phyloP scores from a whole-genome alignment of 2,113 vertebrate genomes.

The Neogobius melanostomus region DNA sequence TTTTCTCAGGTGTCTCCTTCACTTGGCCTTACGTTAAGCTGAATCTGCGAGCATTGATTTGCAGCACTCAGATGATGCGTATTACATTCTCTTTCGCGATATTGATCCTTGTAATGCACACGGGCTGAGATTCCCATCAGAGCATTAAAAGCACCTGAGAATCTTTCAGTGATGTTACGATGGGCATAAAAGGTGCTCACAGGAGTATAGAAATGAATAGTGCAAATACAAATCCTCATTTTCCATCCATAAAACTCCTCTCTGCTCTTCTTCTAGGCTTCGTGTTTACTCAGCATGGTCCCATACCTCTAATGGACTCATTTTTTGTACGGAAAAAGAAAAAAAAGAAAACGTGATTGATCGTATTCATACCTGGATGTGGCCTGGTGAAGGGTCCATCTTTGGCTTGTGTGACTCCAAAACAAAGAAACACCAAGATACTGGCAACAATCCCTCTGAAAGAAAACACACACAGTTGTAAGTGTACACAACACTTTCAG shows the following conservation, averaged over 20 bases:
- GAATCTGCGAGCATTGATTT: constrained; percentile 4
- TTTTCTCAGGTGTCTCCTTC: constrained; percentile 11
- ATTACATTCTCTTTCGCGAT: constrained; percentile 9
- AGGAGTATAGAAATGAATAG: not conserved
- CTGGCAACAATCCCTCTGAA: constrained; percentile 94
- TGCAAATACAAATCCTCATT: not conserved
- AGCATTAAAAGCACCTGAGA: not conserved
- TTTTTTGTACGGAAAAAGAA: too few species aligned
- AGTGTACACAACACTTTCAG: too few species aligned
- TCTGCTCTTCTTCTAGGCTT: too few species aligned
- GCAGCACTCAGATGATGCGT: constrained; percentile 22
- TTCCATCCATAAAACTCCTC: too few species aligned
- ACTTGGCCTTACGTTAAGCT: constrained; percentile 12
- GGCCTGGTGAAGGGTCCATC: constrained; percentile 97
- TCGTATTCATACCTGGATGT: constrained; percentile 87
- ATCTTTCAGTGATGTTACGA: not conserved
- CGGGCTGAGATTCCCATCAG: not conserved
- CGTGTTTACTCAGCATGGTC: too few species aligned
- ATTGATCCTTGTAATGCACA: constrained; percentile 15
- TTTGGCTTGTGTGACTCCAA: constrained; percentile 98
- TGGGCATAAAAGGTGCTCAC: not conserved
- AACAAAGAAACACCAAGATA: constrained; percentile 97
- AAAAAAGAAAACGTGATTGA: not conserved
- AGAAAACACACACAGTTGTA: constrained; percentile 43
- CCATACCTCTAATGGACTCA: too few species aligned